Evolutionary conservation across 1,140 invertebrate species (phyloP).

Genomic region (Metopolophium dirhodum): DNA sequence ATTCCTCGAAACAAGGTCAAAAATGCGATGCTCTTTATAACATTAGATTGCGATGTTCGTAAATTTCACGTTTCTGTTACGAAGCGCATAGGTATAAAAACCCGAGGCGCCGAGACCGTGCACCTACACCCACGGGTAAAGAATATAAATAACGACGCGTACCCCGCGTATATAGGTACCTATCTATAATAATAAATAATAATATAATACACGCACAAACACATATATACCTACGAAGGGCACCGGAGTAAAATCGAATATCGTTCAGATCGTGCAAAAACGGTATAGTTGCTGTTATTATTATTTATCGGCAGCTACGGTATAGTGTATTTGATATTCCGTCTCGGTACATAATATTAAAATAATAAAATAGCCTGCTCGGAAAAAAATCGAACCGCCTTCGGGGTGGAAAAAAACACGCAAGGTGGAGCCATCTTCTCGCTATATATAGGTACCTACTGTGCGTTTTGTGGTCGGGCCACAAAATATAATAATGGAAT

Average conservation of each 20-base stretch:
- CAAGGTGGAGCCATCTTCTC: background rate
- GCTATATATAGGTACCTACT: background rate
- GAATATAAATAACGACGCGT: background rate
- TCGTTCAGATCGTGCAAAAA: constrained; percentile 14
- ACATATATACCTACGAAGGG: background rate
- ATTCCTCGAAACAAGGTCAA: background rate
- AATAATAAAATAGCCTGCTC: background rate
- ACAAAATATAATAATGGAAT: background rate
- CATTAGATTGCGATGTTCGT: background rate
- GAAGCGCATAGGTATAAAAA: background rate
- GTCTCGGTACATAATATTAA: background rate
- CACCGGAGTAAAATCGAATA: background rate
- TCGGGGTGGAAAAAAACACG: background rate
- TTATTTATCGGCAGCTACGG: background rate
- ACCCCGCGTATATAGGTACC: background rate
- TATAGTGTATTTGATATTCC: background rate
- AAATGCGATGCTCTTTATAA: background rate
- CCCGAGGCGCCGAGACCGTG: background rate
- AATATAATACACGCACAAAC: background rate
- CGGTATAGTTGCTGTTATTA: background rate
- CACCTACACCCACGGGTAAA: background rate
- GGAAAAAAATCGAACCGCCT: background rate
- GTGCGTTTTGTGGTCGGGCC: background rate
- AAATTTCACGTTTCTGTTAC: background rate
- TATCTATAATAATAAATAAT: constrained; percentile 16